phyloP scores from a whole-genome alignment of 2,113 vertebrate genomes.

The Nipponia nippon region DNA sequence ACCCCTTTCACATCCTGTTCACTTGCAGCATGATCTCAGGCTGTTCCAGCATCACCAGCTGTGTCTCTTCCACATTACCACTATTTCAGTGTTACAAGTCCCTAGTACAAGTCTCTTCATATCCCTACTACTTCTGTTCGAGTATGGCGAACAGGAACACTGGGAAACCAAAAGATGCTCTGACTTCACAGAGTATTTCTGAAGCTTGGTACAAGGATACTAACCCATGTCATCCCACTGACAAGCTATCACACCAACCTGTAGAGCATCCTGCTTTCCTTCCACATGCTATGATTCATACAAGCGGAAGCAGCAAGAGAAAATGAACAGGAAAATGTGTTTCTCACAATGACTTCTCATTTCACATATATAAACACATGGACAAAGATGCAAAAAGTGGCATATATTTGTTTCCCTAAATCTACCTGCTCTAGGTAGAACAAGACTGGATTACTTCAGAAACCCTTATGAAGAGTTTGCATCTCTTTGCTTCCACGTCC shows the following conservation, averaged over 20 bases:
- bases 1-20: not conserved
- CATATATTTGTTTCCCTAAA: not conserved
- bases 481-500: not conserved
- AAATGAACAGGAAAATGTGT: not conserved
- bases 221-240: not conserved
- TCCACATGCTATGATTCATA: not conserved
- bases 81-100: not conserved
- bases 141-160: not conserved
- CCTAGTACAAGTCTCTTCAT: not conserved
- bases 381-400: not conserved
- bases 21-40: not conserved
- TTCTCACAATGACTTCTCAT: not conserved
- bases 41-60: not conserved
- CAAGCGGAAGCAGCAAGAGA: not conserved
- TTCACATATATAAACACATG: not conserved
- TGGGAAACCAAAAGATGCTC: not conserved
- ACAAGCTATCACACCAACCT: not conserved
- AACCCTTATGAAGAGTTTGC: not conserved
- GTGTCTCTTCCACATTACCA: not conserved
- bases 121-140: not conserved
- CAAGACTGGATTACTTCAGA: not conserved
- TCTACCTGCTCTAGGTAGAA: not conserved
- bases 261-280: not conserved
- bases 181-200: not conserved
- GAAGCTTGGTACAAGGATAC: not conserved